Evolutionary conservation across 2,113 vertebrate genomes (phyloP).

Genomic region (Phoxinus phoxinus): DNA sequence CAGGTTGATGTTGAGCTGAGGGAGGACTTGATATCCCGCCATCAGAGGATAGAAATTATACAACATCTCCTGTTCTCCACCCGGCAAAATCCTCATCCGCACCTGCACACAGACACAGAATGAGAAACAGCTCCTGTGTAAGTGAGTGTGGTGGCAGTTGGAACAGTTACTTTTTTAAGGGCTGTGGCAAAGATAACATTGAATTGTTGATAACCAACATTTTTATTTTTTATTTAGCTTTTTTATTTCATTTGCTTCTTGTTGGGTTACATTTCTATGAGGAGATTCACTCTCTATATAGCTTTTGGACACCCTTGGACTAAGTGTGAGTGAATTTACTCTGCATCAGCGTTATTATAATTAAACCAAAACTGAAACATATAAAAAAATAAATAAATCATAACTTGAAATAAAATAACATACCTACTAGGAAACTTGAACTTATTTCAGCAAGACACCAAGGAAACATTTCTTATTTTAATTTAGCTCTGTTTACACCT

Average conservation of each 20-base stretch:
- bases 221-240: neutral
- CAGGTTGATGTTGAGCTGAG: constrained; percentile 87
- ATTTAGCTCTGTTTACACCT: too few species aligned
- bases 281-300: neutral
- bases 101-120: constrained; percentile 75
- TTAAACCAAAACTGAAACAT: too few species aligned
- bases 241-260: neutral
- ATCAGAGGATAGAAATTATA: constrained; percentile 98
- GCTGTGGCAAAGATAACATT: neutral
- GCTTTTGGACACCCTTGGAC: neutral
- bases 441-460: too few species aligned
- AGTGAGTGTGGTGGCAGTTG: neutral
- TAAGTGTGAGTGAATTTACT: neutral
- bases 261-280: neutral
- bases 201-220: neutral
- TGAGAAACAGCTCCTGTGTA: neutral
- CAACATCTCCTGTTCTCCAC: constrained; percentile 88
- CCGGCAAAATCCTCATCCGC: constrained; percentile 91
- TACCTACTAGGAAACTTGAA: too few species aligned
- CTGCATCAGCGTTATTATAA: neutral
- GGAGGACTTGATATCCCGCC: constrained; percentile 94
- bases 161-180: neutral
- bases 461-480: too few species aligned
- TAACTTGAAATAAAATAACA: too few species aligned
- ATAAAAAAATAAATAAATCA: too few species aligned